Conservation (phyloP, 1,140 invertebrate genomes). For the Macrosteles quadrilineatus region DNA sequence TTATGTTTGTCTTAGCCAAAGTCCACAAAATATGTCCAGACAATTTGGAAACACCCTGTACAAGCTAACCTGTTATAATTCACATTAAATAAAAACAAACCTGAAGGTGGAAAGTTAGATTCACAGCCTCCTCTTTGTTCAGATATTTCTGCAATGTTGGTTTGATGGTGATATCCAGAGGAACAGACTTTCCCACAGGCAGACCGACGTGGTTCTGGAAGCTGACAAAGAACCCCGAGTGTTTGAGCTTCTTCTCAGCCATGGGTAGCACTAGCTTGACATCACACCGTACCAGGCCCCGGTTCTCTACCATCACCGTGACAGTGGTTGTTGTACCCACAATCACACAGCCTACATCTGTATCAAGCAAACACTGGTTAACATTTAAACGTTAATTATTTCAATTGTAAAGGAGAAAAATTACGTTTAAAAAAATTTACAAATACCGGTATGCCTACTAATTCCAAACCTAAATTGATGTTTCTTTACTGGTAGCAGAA, state of each 20-base stretch:
- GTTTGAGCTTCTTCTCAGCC: constrained; percentile 15
- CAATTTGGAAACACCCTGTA: too few relatives aligned
- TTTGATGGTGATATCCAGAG: background rate
- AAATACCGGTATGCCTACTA: too few relatives aligned
- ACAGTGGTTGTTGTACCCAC: constrained; percentile 45
- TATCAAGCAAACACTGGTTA: too few relatives aligned
- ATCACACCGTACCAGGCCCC: constrained; percentile 45
- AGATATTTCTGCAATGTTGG: background rate
- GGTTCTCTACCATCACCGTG: constrained; percentile 47
- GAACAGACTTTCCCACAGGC: background rate
- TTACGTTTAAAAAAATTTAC: too few relatives aligned
- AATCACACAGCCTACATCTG: constrained; percentile 46
- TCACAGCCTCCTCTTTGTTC: background rate
- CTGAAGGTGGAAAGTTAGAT: constrained; percentile 5
- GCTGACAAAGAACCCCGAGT: background rate
- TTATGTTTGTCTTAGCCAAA: too few relatives aligned
- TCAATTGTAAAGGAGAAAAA: too few relatives aligned
- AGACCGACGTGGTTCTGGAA: background rate
- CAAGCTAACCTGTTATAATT: too few relatives aligned
- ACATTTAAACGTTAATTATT: too few relatives aligned
- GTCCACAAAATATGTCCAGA: too few relatives aligned
- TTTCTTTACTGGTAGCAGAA: too few relatives aligned
- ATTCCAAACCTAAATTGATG: too few relatives aligned
- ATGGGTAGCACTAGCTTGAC: constrained; percentile 37
- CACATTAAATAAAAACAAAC: too few relatives aligned